These are phyloP conservation scores for Sisor rabdophorus DNA, from an alignment of 2,113 vertebrate genomes.

Conservation along the genomic window DNA sequence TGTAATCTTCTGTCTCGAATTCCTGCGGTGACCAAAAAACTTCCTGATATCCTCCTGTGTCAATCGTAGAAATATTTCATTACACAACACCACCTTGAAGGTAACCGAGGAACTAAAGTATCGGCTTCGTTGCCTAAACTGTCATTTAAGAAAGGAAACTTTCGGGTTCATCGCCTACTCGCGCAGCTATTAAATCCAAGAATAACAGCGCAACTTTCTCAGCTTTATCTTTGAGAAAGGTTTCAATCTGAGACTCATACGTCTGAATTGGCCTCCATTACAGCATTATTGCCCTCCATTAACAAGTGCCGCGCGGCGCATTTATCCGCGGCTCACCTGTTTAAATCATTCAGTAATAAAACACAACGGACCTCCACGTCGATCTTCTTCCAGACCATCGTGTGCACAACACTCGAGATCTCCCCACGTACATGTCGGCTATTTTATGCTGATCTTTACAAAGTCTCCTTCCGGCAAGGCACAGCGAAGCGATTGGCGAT, in stretches of 20 bases:
- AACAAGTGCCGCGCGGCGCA: background rate
- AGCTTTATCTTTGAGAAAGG: slow-evolving; percentile 5
- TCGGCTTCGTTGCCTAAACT: background rate
- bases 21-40: too few relatives aligned
- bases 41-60: too few relatives aligned
- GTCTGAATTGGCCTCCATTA: slow-evolving; percentile 21
- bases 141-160: background rate
- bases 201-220: background rate
- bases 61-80: too few relatives aligned
- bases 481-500: slow-evolving; percentile 39
- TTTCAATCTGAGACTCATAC: slow-evolving; percentile 7
- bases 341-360: slow-evolving; percentile 30
- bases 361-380: slow-evolving; percentile 21
- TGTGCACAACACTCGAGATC: background rate
- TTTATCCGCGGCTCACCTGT: slow-evolving; percentile 28
- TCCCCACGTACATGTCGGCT: slow-evolving; percentile 38
- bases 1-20: too few relatives aligned
- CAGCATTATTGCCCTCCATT: slow-evolving; percentile 20
- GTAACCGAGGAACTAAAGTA: too few relatives aligned
- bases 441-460: slow-evolving; percentile 46
- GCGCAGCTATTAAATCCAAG: background rate
- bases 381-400: slow-evolving; percentile 4
- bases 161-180: background rate
- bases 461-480: slow-evolving; percentile 19
- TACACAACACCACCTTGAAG: too few relatives aligned